phyloP scores from a whole-genome alignment of 1,140 invertebrate genomes.

The Dysdera silvatica region DNA sequence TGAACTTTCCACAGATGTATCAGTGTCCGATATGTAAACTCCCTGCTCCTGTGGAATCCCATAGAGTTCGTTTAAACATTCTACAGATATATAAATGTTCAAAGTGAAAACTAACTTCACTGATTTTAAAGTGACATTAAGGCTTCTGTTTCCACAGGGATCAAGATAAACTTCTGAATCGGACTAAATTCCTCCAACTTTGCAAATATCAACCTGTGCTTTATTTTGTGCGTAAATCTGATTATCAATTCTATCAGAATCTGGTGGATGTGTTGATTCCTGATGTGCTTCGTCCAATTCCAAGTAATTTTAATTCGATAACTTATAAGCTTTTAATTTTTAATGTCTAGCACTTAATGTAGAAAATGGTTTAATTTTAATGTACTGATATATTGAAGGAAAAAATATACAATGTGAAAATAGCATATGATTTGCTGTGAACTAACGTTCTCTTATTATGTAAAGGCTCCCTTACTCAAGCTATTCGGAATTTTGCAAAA shows the following conservation, averaged over 20 bases:
- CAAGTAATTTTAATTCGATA: slow-evolving; percentile 63
- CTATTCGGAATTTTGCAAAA: slow-evolving; percentile 88
- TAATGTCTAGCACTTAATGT: too few relatives aligned
- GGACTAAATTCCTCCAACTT: slow-evolving; percentile 21
- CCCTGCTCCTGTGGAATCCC: too few relatives aligned
- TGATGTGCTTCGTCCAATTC: slow-evolving; percentile 89
- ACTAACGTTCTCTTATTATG: slow-evolving; percentile 5
- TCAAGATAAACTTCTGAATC: slow-evolving; percentile 26
- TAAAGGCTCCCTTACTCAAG: slow-evolving; percentile 77
- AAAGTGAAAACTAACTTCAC: too few relatives aligned
- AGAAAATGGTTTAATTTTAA: too few relatives aligned
- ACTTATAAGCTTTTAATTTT: slow-evolving; percentile 41
- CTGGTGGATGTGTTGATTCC: slow-evolving; percentile 93
- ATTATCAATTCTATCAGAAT: slow-evolving; percentile 92
- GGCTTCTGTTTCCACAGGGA: slow-evolving; percentile 14
- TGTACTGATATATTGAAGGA: background rate
- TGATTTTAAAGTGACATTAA: too few relatives aligned
- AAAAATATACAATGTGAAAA: background rate
- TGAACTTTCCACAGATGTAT: too few relatives aligned
- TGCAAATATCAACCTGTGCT: slow-evolving; percentile 33
- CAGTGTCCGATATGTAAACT: too few relatives aligned
- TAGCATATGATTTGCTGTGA: background rate
- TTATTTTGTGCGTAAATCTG: slow-evolving; percentile 66
- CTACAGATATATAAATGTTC: too few relatives aligned
- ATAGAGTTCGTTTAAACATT: too few relatives aligned